Percentiles rank a stretch among this genome's conserved stretches.
phyloP scores from a whole-genome alignment of 1,140 invertebrate genomes.

The Ericerus pela region DNA sequence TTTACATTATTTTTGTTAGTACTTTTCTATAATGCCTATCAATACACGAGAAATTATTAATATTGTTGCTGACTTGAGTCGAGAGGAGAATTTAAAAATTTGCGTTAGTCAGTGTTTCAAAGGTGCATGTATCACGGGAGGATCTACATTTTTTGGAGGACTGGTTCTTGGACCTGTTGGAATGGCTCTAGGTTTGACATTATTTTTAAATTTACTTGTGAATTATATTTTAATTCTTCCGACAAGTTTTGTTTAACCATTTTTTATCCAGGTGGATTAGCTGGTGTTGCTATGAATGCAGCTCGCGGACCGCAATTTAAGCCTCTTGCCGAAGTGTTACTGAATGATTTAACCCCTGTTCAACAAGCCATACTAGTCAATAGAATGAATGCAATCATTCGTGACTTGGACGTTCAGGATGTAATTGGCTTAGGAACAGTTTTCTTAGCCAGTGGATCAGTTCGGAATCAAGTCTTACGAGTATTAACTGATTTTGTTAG shows the following conservation, averaged over 20 bases:
- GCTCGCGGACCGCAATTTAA: neutral
- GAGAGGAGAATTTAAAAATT: neutral
- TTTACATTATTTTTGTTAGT: too few relatives aligned
- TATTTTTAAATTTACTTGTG: neutral
- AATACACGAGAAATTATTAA: neutral
- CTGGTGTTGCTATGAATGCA: neutral
- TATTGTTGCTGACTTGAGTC: neutral
- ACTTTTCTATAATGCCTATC: neutral
- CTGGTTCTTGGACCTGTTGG: neutral
- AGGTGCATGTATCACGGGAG: neutral
- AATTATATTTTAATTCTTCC: neutral
- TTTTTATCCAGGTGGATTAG: neutral
- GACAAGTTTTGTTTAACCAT: neutral
- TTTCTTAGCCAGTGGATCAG: neutral
- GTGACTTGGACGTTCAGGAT: neutral
- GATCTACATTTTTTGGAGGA: neutral
- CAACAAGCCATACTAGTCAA: neutral
- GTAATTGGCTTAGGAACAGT: neutral
- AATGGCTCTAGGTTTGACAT: neutral
- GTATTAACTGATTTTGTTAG: too few relatives aligned
- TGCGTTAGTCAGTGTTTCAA: neutral
- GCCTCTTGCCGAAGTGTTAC: neutral
- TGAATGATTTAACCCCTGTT: neutral
- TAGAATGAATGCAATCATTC: neutral
- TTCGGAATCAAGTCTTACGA: too few relatives aligned